A percentile compares a stretch with the other conserved stretches of the same genome.
Evolutionary conservation across 1,140 invertebrate species (phyloP).

Genomic region (Pseudomyrmex pallidus): DNA sequence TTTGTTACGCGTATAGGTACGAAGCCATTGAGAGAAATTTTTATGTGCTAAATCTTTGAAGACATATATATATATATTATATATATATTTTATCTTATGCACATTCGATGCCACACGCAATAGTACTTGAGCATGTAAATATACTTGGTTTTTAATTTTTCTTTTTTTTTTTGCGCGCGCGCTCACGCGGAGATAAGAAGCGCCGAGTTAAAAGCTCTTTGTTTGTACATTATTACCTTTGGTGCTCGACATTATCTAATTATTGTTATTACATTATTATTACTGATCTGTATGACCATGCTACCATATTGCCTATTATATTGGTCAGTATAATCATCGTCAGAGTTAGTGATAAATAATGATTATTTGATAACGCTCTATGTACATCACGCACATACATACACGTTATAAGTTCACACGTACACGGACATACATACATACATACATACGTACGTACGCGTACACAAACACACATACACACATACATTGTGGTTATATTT

Average conservation of each 20-base stretch:
- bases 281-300: conserved; percentile 80
- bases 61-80: no score
- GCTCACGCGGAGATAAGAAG: conserved; percentile 43
- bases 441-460: no score
- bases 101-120: conserved; percentile 68
- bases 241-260: conserved; percentile 82
- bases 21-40: conserved; percentile 66
- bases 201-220: conserved; percentile 71
- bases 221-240: conserved; percentile 79
- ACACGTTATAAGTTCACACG: conserved; percentile 65
- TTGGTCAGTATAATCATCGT: conserved; percentile 80
- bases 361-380: conserved; percentile 82
- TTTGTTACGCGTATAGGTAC: conserved; percentile 66
- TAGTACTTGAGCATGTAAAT: conserved; percentile 27
- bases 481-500: conserved; percentile 84
- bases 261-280: conserved; percentile 80
- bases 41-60: conserved; percentile 62
- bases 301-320: conserved; percentile 80
- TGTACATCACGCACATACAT: conserved; percentile 80
- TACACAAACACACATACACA: conserved; percentile 41
- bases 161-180: background rate
- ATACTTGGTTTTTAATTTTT: background rate
- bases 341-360: conserved; percentile 80
- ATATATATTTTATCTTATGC: conserved; percentile 61
- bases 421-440: no score